phyloP scores from a whole-genome alignment of 30 jellyfish, hydroid and myxozoan genomes.

The Aurelia sp. region DNA sequence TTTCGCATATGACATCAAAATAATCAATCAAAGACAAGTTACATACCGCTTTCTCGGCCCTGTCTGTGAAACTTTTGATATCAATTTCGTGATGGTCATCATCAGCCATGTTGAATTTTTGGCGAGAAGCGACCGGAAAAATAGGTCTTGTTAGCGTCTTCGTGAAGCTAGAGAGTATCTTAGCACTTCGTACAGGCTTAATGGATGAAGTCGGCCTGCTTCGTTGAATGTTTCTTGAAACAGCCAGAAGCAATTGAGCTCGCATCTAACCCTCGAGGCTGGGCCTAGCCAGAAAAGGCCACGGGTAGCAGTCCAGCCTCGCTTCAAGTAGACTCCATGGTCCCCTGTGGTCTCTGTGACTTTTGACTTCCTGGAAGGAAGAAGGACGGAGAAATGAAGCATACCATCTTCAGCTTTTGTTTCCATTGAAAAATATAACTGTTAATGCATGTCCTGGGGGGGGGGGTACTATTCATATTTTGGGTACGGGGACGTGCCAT shows the following conservation, averaged over 20 bases:
- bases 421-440: no score
- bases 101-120: conserved; percentile 13
- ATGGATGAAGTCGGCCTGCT: not conserved
- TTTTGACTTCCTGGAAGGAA: no score
- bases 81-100: not conserved
- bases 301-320: conserved; percentile 19
- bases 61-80: conserved; percentile 54
- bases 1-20: not conserved
- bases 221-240: not conserved
- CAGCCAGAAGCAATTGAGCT: not conserved
- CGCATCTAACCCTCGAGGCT: not conserved
- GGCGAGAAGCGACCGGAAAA: not conserved
- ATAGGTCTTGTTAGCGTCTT: not conserved
- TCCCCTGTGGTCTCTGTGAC: not conserved
- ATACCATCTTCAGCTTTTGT: no score
- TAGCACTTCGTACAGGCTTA: no score
- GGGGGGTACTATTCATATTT: no score
- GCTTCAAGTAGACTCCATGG: not conserved
- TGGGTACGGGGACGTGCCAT: no score
- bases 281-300: conserved; percentile 43
- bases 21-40: not conserved
- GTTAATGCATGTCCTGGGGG: no score
- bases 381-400: no score
- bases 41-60: conserved; percentile 62
- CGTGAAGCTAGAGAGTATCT: not conserved